A percentile compares a stretch with the other conserved stretches of the same genome.
Evolutionary conservation across 2,888 invertebrate species (phyloP).

Genomic region (Cyrtodaria siliqua): DNA sequence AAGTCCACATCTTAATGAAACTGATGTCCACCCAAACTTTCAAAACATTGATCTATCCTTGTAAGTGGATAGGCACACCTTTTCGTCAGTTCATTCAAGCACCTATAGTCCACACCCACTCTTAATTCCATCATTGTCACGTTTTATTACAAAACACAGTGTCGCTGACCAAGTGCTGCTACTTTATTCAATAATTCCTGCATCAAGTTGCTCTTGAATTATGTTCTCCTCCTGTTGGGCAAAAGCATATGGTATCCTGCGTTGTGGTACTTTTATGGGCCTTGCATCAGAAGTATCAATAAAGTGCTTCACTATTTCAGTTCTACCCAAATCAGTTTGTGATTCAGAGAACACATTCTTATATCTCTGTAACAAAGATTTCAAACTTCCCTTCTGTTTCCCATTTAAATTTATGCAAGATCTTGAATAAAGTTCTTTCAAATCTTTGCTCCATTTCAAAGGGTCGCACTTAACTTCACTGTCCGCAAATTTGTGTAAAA

Average conservation of each 20-base stretch:
- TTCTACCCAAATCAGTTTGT: constrained; percentile 39
- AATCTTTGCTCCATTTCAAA: constrained; percentile 2
- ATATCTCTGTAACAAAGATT: constrained; percentile 20
- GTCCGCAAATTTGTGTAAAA: neutral
- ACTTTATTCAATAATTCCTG: constrained; percentile 28
- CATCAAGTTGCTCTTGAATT: constrained; percentile 17
- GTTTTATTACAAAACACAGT: constrained; percentile 50
- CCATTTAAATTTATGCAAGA: neutral
- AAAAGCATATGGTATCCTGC: constrained; percentile 33
- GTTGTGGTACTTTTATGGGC: constrained; percentile 28
- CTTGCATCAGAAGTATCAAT: constrained; percentile 19
- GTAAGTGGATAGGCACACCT: constrained; percentile 39
- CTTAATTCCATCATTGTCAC: constrained; percentile 27
- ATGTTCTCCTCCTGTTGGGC: constrained; percentile 28
- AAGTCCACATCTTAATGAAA: constrained; percentile 27
- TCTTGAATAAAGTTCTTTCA: neutral
- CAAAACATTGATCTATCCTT: constrained; percentile 43
- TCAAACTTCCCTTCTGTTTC: neutral
- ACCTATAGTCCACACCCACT: constrained; percentile 52
- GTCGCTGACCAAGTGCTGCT: constrained; percentile 42
- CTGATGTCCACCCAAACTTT: constrained; percentile 17
- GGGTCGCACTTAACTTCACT: neutral
- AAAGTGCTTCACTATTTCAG: constrained; percentile 30
- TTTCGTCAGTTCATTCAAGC: constrained; percentile 33
- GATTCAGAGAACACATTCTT: constrained; percentile 29